Percentiles rank a stretch among this genome's conserved stretches.
Evolutionary conservation across 1,140 invertebrate species (phyloP).

Genomic region (Chironomus tepperi): DNA sequence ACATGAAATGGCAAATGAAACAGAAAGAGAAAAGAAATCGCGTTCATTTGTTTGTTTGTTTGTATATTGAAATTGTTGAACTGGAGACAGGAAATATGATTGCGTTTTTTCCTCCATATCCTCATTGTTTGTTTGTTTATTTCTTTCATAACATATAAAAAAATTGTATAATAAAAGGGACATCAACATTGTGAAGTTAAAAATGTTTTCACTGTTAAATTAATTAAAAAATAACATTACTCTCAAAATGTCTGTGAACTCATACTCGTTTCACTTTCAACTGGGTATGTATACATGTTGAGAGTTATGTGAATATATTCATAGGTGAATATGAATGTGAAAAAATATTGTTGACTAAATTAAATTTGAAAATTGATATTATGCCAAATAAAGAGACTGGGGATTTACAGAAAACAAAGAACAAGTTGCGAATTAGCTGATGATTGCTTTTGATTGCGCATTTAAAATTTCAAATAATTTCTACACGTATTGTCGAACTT

Average conservation of each 20-base stretch:
- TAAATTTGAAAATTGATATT: slow-evolving; percentile 10
- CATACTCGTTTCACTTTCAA: neutral
- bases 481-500: too few species aligned
- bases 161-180: neutral
- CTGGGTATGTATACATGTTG: neutral
- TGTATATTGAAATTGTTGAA: neutral
- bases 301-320: neutral
- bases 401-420: too few species aligned
- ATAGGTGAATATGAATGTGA: too few species aligned
- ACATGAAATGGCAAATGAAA: neutral
- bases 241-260: neutral
- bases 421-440: too few species aligned
- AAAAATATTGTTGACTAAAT: neutral
- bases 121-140: neutral
- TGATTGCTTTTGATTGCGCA: too few species aligned
- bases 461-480: too few species aligned
- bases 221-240: slow-evolving; percentile 24
- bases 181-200: neutral
- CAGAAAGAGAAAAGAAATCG: neutral
- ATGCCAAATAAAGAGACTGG: neutral
- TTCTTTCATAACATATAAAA: neutral
- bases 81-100: neutral
- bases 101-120: neutral
- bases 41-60: neutral
- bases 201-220: slow-evolving; percentile 19